These are phyloP conservation scores for Phaenicophaeus curvirostris DNA, from an alignment of 2,797 vertebrate species.

Conservation along the genomic window DNA sequence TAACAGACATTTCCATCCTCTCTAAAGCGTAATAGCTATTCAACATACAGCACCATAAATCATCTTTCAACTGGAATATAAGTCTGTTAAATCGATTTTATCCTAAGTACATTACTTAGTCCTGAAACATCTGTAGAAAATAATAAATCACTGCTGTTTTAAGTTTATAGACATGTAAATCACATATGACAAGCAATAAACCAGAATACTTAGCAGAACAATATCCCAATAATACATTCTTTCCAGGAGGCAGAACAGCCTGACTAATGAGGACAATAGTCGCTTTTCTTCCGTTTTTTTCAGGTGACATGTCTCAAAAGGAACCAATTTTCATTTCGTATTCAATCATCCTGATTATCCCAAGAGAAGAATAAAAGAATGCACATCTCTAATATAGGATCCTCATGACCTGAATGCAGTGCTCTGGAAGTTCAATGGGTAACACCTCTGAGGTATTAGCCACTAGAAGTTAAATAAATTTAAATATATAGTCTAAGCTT, in stretches of 20 bases:
- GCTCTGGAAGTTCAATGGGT: background rate
- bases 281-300: background rate
- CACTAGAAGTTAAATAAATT: background rate
- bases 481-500: background rate
- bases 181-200: constrained; percentile 21
- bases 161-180: constrained; percentile 12
- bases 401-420: background rate
- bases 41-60: background rate
- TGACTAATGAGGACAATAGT: background rate
- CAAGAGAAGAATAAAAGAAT: background rate
- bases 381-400: background rate
- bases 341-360: background rate
- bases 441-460: background rate
- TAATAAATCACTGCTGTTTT: background rate
- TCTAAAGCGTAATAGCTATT: background rate
- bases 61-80: background rate
- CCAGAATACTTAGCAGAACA: constrained; percentile 4
- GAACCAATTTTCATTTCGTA: background rate
- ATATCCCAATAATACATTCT: background rate
- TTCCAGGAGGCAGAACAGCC: background rate
- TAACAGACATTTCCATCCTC: background rate
- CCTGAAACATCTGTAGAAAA: constrained; percentile 18
- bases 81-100: constrained; percentile 16
- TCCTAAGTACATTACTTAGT: background rate
- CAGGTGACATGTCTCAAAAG: background rate